A percentile compares a stretch with the other conserved stretches of the same genome.
These are phyloP conservation scores for Bubo blakistoni DNA, from an alignment of 2,113 vertebrate genomes.

Conservation along the genomic window DNA sequence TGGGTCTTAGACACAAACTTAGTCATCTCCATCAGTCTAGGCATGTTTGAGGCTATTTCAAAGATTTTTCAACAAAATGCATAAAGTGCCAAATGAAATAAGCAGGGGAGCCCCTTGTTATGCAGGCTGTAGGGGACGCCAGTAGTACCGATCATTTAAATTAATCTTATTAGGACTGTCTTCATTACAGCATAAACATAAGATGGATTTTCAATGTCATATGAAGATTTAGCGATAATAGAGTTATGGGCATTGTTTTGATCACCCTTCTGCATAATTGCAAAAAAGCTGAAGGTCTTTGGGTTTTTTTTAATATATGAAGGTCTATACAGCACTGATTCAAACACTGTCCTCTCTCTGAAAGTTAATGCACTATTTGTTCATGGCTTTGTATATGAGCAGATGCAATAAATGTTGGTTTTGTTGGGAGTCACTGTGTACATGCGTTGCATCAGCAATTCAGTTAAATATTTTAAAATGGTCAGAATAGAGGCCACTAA, in stretches of 20 bases:
- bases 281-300: neutral
- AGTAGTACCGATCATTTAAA: neutral
- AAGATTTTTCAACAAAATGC: neutral
- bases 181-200: neutral
- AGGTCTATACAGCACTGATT: neutral
- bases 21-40: neutral
- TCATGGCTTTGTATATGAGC: neutral
- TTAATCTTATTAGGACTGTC: neutral
- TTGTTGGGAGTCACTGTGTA: neutral
- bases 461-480: neutral
- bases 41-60: neutral
- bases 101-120: neutral
- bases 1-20: neutral
- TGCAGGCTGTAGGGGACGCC: neutral
- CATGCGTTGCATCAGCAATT: neutral
- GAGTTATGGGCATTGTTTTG: neutral
- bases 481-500: neutral
- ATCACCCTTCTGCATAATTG: neutral
- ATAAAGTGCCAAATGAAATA: conserved; percentile 5
- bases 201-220: neutral
- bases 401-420: neutral
- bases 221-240: neutral
- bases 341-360: neutral
- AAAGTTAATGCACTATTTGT: neutral
- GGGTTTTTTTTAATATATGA: neutral